A percentile compares a stretch with the other conserved stretches of the same genome.
Conservation (phyloP, 2,797 vertebrate species). For the Bufotes viridis region DNA sequence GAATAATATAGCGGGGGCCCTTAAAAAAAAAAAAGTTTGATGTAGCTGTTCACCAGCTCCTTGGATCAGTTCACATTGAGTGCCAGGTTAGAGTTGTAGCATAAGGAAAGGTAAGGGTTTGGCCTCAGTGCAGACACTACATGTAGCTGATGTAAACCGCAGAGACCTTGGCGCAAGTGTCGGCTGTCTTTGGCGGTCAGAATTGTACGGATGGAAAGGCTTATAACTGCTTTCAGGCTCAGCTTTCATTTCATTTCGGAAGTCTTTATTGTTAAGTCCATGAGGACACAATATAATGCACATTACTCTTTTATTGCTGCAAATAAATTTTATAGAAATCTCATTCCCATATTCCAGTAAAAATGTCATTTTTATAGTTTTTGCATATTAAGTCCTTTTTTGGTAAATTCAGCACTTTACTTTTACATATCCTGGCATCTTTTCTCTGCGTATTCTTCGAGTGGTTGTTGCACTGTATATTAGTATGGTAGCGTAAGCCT, state of each 20-base stretch:
- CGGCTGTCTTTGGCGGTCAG: not conserved
- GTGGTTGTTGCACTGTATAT: not conserved
- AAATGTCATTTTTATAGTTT: not conserved
- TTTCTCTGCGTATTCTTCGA: not conserved
- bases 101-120: not conserved
- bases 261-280: not conserved
- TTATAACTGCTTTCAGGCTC: not conserved
- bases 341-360: not conserved
- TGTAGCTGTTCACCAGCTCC: not conserved
- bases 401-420: not conserved
- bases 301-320: not conserved
- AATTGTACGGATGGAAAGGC: not conserved
- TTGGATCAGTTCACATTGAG: not conserved
- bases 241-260: not conserved
- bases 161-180: too few species aligned
- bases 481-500: too few species aligned
- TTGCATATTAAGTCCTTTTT: conserved; percentile 3
- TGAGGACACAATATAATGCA: not conserved
- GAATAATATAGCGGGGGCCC: too few species aligned
- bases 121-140: not conserved
- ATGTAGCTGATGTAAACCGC: not conserved
- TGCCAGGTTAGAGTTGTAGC: not conserved
- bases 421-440: not conserved
- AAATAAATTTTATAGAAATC: not conserved
- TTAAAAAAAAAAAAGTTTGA: too few species aligned